Base-by-base conservation (phyloP, 2,888 invertebrate species). In the Nomada ruficornis region DNA sequence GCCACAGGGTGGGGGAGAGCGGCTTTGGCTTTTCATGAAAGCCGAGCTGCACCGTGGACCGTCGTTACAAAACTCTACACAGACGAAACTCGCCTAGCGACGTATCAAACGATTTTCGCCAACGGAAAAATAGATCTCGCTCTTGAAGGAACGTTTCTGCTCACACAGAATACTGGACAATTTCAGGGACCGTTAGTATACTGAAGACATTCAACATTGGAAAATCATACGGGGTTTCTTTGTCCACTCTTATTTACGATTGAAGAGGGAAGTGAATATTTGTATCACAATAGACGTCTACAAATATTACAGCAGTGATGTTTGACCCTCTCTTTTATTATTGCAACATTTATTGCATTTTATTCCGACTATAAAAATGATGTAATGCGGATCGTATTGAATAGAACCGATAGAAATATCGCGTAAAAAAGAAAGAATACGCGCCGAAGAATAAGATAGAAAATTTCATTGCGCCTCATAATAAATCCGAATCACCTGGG, bases 1-100 rank as follows among this genome's bases (percentile, higher is more conserved):
- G 60, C 77, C 57, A 70, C 80, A 55, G 18, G n/a, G 23, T 7
- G 36, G 7, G 7, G 50, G 67, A 54, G 9, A 78, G 50, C 54
- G 79, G 72, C 73, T 84, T 86, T 69, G 68, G 84, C 68, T 47
- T 67, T 73, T 71, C 80, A 54, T 78, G 74, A 68, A 83, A 85
- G 77, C 76, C 74, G 76, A 59, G 79, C 64, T 77, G 59, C 55
- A 50, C 57, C 57, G 69, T 64, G 57, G 54, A 11, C 52, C 44
- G 42, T 2, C 70, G 36, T 64, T 62, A 62, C 54, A 63, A 78
- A 67, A 54, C 52, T 55, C 62, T 26, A 69, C 59, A 44, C 50
- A 64, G 57, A 73, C 72, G 67, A 62, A 70, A 79, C 62, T 62
- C 77, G 72, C 78, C 47, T 36, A 0, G 47, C 54, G 55, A 72